A percentile compares a stretch with the other conserved stretches of the same genome.
Evolutionary conservation across 2,888 invertebrate species (phyloP).

Genomic region (Hyposoter dolosus): DNA sequence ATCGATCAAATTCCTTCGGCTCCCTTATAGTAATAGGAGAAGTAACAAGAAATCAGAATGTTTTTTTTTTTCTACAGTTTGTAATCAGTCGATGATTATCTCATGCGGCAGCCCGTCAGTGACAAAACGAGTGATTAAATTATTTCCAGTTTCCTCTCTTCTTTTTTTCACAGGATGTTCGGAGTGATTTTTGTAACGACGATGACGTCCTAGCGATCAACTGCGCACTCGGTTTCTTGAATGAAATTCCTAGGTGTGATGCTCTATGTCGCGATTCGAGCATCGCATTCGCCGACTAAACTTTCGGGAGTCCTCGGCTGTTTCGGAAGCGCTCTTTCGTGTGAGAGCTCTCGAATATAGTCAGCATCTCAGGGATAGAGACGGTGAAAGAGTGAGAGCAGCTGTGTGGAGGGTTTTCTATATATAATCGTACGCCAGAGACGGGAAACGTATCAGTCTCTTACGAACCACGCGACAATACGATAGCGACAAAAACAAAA

Average conservation of each 20-base stretch:
- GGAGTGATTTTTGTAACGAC: neutral
- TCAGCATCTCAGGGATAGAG: conserved; percentile 26
- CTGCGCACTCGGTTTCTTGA: neutral
- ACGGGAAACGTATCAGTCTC: conserved; percentile 78
- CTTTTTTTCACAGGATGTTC: neutral
- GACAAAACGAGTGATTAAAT: neutral
- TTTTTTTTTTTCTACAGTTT: neutral
- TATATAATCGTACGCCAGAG: conserved; percentile 79
- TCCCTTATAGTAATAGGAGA: neutral
- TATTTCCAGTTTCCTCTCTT: neutral
- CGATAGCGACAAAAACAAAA: conserved; percentile 61
- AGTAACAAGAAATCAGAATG: neutral
- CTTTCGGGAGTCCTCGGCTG: conserved; percentile 56
- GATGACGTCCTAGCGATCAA: neutral
- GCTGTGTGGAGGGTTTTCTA: conserved; percentile 76
- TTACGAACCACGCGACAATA: conserved; percentile 76
- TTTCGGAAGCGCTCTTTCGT: conserved; percentile 52
- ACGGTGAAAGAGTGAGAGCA: conserved; percentile 56
- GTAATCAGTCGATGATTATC: neutral
- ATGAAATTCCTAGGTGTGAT: neutral
- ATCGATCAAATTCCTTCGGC: neutral
- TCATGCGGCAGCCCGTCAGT: neutral
- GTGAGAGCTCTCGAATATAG: conserved; percentile 61
- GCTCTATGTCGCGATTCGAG: neutral
- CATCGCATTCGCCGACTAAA: conserved; percentile 44